Percentiles rank a stretch among this genome's conserved stretches.
These are phyloP conservation scores for Cheirogaleus major DNA, from an alignment of 2,797 vertebrate species.

Conservation along the genomic window DNA sequence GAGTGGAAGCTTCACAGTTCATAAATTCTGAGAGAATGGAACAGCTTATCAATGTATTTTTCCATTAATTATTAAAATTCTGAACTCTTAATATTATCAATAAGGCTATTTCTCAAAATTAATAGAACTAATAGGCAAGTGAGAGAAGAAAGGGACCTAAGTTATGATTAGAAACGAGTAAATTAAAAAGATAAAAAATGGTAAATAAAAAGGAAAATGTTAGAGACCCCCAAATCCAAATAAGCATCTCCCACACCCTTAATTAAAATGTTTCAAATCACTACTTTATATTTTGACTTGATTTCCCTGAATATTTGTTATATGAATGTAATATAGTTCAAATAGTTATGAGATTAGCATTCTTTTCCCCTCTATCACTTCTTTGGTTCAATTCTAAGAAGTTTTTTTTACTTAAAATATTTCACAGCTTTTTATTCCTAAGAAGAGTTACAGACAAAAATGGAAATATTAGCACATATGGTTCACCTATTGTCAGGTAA, in stretches of 20 bases:
- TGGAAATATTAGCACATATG: neutral
- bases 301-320: neutral
- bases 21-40: constrained; percentile 8
- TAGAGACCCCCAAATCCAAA: neutral
- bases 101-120: neutral
- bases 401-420: neutral
- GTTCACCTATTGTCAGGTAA: neutral
- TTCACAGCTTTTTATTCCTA: neutral
- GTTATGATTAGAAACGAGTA: neutral
- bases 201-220: neutral
- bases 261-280: neutral
- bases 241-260: rapidly evolving
- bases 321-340: neutral
- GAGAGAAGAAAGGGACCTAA: neutral
- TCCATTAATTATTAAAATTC: neutral
- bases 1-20: neutral
- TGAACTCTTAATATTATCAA: neutral
- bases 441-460: neutral
- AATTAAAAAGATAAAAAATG: neutral
- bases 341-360: neutral
- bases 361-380: neutral
- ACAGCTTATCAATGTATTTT: neutral
- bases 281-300: neutral
- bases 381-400: neutral
- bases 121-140: neutral